These are phyloP conservation scores for Machimus rusticus DNA, from an alignment of 2,888 invertebrate species.

Conservation along the genomic window DNA sequence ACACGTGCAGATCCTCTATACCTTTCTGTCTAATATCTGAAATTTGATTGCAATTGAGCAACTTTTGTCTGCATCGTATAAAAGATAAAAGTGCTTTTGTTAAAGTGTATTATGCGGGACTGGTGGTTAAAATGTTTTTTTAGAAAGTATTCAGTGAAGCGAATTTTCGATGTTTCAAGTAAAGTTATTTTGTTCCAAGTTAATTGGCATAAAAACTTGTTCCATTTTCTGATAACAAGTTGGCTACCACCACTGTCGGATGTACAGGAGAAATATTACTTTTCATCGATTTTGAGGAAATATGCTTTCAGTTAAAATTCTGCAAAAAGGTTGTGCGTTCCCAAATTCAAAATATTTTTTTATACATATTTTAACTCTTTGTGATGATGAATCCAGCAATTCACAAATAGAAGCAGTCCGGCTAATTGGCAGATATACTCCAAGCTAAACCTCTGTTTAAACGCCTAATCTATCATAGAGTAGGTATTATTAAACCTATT, in stretches of 20 bases:
- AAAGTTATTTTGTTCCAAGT: not conserved
- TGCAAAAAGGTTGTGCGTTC: no score
- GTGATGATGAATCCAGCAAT: no score
- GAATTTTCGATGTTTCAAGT: not conserved
- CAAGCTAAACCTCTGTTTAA: not conserved
- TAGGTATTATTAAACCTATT: not conserved
- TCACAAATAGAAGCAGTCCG: no score
- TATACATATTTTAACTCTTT: no score
- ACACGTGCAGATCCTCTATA: not conserved
- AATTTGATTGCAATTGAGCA: not conserved
- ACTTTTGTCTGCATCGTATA: not conserved
- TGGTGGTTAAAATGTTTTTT: not conserved
- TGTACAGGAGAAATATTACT: not conserved
- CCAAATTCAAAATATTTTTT: no score
- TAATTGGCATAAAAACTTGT: not conserved
- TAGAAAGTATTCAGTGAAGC: not conserved
- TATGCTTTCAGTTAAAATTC: no score
- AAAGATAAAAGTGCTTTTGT: not conserved
- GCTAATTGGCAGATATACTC: not conserved
- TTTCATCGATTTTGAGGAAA: not conserved
- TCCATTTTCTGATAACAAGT: not conserved
- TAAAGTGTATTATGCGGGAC: not conserved
- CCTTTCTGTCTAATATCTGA: not conserved
- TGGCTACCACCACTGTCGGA: not conserved
- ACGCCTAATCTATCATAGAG: not conserved